Conservation (phyloP, 2,113 vertebrate species). For the Gracilinanus agilis region DNA sequence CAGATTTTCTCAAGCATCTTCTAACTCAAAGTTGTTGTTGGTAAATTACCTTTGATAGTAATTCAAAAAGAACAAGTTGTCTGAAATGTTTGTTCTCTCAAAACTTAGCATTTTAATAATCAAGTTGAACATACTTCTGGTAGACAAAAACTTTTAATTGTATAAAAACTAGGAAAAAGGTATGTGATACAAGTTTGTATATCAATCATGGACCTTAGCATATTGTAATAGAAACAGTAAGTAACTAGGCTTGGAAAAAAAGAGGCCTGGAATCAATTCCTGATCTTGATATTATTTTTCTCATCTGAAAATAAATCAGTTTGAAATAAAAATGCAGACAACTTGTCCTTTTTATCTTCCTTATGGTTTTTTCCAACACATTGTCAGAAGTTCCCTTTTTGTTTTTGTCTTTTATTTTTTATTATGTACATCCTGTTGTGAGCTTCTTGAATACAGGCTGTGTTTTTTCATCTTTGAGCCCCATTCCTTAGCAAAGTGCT, state of each 20-base stretch:
- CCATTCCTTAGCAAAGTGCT: neutral
- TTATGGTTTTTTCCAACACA: no score
- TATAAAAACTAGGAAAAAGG: neutral
- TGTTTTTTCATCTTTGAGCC: neutral
- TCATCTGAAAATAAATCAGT: neutral
- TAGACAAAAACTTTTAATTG: neutral
- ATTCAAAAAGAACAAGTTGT: neutral
- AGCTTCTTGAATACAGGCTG: neutral
- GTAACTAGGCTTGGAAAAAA: neutral
- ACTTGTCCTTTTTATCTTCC: no score
- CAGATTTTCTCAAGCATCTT: neutral
- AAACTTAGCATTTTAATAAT: neutral
- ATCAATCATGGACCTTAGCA: neutral
- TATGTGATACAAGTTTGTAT: neutral
- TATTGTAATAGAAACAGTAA: neutral
- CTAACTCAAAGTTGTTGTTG: neutral
- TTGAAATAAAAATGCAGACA: neutral
- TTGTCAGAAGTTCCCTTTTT: no score
- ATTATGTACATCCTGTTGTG: neutral
- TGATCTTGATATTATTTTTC: neutral
- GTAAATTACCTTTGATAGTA: neutral
- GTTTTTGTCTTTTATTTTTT: neutral
- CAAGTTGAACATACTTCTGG: neutral
- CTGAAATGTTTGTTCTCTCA: neutral
- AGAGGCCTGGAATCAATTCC: neutral